Percentiles rank a stretch among this genome's conserved stretches.
These are phyloP conservation scores for Hippocampus barbouri DNA, from an alignment of 2,113 vertebrate genomes.

Conservation along the genomic window DNA sequence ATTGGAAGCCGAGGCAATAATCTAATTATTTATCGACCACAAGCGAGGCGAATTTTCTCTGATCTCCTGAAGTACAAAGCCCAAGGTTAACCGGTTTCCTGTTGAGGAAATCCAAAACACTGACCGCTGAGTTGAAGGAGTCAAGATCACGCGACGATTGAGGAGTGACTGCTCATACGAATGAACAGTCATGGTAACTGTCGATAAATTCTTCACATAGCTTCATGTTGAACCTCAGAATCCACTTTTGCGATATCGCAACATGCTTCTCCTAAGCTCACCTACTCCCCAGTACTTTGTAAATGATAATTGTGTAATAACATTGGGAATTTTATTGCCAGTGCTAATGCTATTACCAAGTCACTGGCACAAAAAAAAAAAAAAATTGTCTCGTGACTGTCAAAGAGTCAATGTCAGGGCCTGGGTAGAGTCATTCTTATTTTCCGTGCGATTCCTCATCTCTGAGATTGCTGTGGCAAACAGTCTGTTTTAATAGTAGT, in stretches of 20 bases:
- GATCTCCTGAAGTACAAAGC: not conserved
- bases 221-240: too few species aligned
- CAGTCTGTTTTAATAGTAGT: not conserved
- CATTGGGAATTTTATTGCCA: too few species aligned
- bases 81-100: not conserved
- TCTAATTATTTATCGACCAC: not conserved
- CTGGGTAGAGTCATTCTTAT: not conserved
- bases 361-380: too few species aligned
- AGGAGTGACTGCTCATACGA: too few species aligned
- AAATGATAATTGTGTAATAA: too few species aligned
- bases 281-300: too few species aligned
- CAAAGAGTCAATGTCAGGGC: not conserved
- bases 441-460: too few species aligned
- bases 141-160: not conserved
- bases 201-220: too few species aligned
- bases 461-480: not conserved
- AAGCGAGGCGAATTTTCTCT: not conserved
- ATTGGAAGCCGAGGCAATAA: not conserved
- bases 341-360: too few species aligned
- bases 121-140: not conserved
- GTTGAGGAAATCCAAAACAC: not conserved
- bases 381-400: not conserved
- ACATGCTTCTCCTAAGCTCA: too few species aligned
- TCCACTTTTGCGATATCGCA: too few species aligned
- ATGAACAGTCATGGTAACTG: too few species aligned